Percentiles rank a stretch among this genome's conserved stretches.
Evolutionary conservation across 2,888 invertebrate species (phyloP).

Genomic region (Drosophila stalkeri): DNA sequence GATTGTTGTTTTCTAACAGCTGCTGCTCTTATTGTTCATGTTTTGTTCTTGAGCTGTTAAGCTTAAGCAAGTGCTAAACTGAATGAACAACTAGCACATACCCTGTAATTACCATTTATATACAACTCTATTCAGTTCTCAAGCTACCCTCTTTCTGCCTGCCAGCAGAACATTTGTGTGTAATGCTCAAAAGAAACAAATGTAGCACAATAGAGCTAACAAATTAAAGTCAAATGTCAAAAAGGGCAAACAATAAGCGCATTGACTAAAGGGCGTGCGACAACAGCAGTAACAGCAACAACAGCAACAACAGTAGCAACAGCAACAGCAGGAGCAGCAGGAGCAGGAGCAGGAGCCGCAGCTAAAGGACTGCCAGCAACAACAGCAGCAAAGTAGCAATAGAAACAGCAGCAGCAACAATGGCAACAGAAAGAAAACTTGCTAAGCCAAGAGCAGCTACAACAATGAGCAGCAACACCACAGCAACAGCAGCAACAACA

Average conservation of each 20-base stretch:
- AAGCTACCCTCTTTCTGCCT: background rate
- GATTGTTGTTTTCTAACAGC: constrained; percentile 12
- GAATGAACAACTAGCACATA: constrained; percentile 1
- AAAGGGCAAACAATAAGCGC: constrained; percentile 65
- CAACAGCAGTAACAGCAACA: constrained; percentile 34
- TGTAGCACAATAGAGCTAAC: constrained; percentile 7
- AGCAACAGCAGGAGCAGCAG: background rate
- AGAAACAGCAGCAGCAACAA: constrained; percentile 15
- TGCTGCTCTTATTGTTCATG: constrained; percentile 12
- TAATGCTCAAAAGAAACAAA: background rate
- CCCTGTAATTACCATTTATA: constrained; percentile 2
- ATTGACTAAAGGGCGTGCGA: constrained; percentile 51
- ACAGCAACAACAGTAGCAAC: constrained; percentile 3
- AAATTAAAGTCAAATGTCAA: constrained; percentile 47
- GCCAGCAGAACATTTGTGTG: background rate
- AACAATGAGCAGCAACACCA: constrained; percentile 11
- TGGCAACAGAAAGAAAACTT: background rate
- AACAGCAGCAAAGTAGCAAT: background rate
- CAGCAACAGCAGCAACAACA: constrained; percentile 19
- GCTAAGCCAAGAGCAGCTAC: background rate
- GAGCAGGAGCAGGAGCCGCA: constrained; percentile 8
- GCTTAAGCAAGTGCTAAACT: background rate
- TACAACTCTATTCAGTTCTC: background rate
- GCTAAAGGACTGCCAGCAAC: background rate
- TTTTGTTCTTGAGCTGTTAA: background rate